Conservation (phyloP, 2,113 vertebrate species). For the Ptilorrhoa leucosticta region DNA sequence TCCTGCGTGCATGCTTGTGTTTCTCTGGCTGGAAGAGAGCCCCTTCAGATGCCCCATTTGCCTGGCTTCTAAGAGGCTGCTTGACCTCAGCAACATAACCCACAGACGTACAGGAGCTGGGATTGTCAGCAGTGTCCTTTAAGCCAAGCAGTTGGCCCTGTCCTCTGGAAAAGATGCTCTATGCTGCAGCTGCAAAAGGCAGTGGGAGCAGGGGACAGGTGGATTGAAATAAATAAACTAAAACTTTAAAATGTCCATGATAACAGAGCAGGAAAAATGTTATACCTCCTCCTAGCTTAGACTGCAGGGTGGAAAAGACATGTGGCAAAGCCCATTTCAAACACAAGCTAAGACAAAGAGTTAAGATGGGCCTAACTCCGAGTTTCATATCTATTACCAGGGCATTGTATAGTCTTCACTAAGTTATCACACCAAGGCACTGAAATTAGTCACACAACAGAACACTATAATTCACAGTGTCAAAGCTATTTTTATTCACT, state of each 20-base stretch:
- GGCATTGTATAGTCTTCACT: not conserved
- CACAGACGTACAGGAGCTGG: not conserved
- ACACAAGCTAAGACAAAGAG: not conserved
- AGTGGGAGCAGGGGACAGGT: not conserved
- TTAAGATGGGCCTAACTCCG: not conserved
- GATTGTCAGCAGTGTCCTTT: not conserved
- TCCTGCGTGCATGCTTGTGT: rapidly evolving
- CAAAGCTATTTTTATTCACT: conserved; percentile 36
- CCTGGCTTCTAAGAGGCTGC: not conserved
- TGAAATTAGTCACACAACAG: conserved; percentile 23
- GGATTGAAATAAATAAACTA: not conserved
- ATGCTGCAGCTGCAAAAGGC: not conserved
- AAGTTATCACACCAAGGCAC: not conserved
- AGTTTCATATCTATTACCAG: not conserved
- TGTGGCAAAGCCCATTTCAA: not conserved
- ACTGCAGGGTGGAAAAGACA: not conserved
- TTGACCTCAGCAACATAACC: not conserved
- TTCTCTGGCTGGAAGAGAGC: not conserved
- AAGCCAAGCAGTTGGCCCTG: not conserved
- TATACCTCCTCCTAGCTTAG: not conserved
- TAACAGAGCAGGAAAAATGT: not conserved
- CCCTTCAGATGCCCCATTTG: not conserved
- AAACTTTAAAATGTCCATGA: not conserved
- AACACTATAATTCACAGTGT: not conserved
- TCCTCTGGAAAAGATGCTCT: not conserved